phyloP scores from a whole-genome alignment of 2,888 invertebrate species.

The Andrena bucephala region DNA sequence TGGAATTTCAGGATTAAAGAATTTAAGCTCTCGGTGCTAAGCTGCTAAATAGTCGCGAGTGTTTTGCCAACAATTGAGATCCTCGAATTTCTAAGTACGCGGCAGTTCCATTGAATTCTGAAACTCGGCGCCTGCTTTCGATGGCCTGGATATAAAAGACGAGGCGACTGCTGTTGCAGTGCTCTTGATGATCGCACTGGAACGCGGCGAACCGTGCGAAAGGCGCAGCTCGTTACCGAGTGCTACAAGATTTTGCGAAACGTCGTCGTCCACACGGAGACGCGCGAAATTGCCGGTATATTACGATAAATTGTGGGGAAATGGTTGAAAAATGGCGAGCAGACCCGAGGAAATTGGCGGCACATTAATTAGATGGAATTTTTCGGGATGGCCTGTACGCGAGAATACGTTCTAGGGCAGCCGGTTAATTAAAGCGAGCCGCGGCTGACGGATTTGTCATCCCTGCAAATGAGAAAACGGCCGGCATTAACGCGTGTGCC shows the following conservation, averaged over 20 bases:
- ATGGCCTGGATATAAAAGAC: constrained; percentile 16
- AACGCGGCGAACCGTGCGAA: constrained; percentile 14
- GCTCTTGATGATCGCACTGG: constrained; percentile 2
- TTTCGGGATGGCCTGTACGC: constrained; percentile 12
- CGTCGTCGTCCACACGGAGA: background rate
- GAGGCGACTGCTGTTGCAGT: constrained; percentile 1
- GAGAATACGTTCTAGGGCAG: background rate
- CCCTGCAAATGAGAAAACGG: constrained; percentile 29
- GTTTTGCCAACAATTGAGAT: too few relatives aligned
- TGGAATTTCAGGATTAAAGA: background rate
- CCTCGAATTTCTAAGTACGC: background rate
- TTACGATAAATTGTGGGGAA: background rate
- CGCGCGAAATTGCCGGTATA: background rate
- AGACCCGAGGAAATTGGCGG: background rate
- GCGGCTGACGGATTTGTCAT: constrained; percentile 39
- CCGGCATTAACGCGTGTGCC: constrained; percentile 1
- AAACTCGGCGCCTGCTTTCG: constrained; percentile 15
- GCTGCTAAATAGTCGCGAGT: too few relatives aligned
- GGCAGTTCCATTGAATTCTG: background rate
- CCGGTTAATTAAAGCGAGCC: constrained; percentile 47
- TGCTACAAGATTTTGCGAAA: background rate
- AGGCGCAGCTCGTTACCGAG: background rate
- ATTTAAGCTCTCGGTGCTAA: too few relatives aligned
- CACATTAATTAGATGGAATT: constrained; percentile 44
- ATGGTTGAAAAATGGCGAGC: background rate